A percentile compares a stretch with the other conserved stretches of the same genome.
Conservation (phyloP, 2,888 invertebrate species). For the Synergus gifuensis region DNA sequence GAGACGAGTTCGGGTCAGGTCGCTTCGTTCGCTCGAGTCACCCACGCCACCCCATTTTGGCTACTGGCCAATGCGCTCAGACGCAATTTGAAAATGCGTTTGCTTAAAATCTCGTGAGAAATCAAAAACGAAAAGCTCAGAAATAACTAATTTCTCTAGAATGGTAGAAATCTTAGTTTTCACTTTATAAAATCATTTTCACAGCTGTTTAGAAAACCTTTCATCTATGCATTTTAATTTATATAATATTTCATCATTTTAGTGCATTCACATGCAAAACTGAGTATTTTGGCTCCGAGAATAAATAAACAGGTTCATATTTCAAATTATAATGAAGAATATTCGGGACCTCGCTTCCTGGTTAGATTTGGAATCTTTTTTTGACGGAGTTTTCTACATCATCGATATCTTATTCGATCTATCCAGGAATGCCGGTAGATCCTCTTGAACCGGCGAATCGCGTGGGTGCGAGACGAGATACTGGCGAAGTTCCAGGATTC, state of each 20-base stretch:
- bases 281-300: not conserved
- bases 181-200: too few species aligned
- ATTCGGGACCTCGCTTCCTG: not conserved
- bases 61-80: not conserved
- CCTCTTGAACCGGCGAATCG: conserved; percentile 35
- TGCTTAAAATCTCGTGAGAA: not conserved
- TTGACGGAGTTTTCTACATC: not conserved
- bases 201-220: too few species aligned
- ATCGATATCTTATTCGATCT: not conserved
- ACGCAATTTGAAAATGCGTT: conserved; percentile 5
- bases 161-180: not conserved
- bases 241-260: not conserved
- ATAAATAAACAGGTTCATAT: not conserved
- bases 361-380: conserved; percentile 23
- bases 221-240: not conserved
- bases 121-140: not conserved
- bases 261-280: not conserved
- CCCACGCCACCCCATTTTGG: conserved; percentile 52
- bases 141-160: not conserved
- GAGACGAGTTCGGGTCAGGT: conserved; percentile 62
- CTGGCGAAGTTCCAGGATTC: conserved; percentile 74
- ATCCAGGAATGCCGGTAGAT: conserved; percentile 19
- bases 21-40: conserved; percentile 54
- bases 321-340: conserved; percentile 1
- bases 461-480: conserved; percentile 58